Base-by-base conservation (phyloP, 2,888 invertebrate species). In the Omphaloscelis lunosa region DNA sequence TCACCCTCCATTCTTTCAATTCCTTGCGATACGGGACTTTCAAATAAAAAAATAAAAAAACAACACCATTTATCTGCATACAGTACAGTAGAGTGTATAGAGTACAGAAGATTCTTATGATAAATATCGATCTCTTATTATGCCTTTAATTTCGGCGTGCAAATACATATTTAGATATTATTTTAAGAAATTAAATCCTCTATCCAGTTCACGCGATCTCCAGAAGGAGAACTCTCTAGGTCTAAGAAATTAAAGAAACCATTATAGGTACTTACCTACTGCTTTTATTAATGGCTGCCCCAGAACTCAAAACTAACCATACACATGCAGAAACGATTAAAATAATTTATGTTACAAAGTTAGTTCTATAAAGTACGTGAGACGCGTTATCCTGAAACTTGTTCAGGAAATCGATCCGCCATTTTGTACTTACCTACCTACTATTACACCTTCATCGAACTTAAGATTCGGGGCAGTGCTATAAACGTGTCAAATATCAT, bases 401-500 rank as follows among this genome's bases (percentile, higher is more conserved):
- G 27, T 48, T 71, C 67, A 69, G 15, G 23, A 67, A 84, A 73
- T 79, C 51, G 69, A 67, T 67, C 20, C 39, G 27, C 56, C 53
- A 79, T 79, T 68, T 67, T 71, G 53, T 27, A 56, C 23, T 15
- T 53, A 63, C 66, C 58, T 63, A 53, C 17, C 56, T 23, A 12
- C 8, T 12, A 70, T 53, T 56, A n/a, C 56, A 29, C 29, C n/a
- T 53, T 20, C 29, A 29, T 68, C 56, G 27, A 77, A 73, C n/a
- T 76, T 51, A 58, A 78, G n/a, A 73, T 67, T 80, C 39, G 56
- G 53, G 53, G 39, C 59, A 45, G 0, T 65, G 81, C 61, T 56
- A 80, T 85, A 80, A 80, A 83, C 45, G 69, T 84, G 72, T 72
- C 65, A 66, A 67, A 72, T 75, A 27, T 75, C 56, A 58, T 59